A percentile compares a stretch with the other conserved stretches of the same genome.
Evolutionary conservation across 2,113 vertebrate genomes (phyloP).

Genomic region (Dromiciops gliroides): DNA sequence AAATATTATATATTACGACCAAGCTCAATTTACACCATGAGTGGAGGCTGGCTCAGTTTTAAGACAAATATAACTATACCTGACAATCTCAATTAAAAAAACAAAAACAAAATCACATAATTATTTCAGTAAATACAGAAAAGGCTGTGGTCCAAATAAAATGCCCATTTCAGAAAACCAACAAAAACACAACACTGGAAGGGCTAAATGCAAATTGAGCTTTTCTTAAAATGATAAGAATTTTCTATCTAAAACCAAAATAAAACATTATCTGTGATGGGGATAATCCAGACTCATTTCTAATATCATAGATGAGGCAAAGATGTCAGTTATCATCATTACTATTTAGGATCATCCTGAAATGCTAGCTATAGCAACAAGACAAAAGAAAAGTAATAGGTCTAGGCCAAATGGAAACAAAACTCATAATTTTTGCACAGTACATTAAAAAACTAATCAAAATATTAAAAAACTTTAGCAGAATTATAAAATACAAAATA

Average conservation of each 20-base stretch:
- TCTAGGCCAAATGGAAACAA: too few relatives aligned
- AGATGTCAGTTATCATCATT: not conserved
- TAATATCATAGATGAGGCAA: not conserved
- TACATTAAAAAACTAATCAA: too few relatives aligned
- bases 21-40: not conserved
- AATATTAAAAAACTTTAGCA: too few relatives aligned
- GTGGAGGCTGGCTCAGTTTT: not conserved
- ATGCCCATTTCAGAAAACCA: too few relatives aligned
- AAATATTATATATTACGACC: not conserved
- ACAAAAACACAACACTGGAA: not conserved
- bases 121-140: not conserved
- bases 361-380: not conserved
- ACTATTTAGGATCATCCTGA: not conserved
- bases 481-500: too few relatives aligned
- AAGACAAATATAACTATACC: not conserved
- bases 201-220: not conserved
- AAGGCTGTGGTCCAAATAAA: not conserved
- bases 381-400: too few relatives aligned
- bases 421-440: too few relatives aligned
- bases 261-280: not conserved
- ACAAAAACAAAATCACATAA: not conserved
- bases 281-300: not conserved
- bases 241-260: not conserved
- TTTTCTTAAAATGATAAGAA: not conserved
- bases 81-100: not conserved